Conservation (phyloP, 2,797 vertebrate genomes). For the Microctenopoma stevenorrisi region DNA sequence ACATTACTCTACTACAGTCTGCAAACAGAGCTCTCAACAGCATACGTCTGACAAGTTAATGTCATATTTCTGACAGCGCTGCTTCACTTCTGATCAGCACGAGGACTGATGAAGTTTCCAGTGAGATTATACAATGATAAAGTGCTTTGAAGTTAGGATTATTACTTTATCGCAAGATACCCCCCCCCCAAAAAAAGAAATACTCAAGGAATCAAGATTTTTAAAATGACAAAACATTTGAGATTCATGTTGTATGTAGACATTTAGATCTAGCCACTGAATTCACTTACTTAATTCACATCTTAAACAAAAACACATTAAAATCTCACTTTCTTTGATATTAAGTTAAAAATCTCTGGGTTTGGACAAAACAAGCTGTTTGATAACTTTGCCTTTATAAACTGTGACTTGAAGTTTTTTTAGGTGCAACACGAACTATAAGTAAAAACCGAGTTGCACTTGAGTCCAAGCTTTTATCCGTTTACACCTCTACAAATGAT, state of each 20-base stretch:
- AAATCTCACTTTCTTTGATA: background rate
- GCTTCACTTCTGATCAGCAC: background rate
- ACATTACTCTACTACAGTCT: slow-evolving; percentile 16
- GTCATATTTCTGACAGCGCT: slow-evolving; percentile 12
- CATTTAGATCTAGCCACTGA: background rate
- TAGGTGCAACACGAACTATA: background rate
- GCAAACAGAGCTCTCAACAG: slow-evolving; percentile 24
- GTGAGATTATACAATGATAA: background rate
- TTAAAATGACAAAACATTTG: background rate
- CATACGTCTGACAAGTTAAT: slow-evolving; percentile 9
- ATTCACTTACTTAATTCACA: background rate
- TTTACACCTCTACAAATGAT: slow-evolving; percentile 24
- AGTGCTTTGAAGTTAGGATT: background rate
- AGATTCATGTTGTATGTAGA: background rate
- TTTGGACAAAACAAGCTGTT: background rate
- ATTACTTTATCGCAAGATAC: background rate
- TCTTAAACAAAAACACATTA: background rate
- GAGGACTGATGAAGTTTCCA: background rate
- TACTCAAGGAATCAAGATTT: background rate
- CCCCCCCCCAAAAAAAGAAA: too few relatives aligned
- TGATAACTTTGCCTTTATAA: background rate
- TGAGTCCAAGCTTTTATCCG: background rate
- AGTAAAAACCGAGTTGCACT: background rate
- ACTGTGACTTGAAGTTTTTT: background rate
- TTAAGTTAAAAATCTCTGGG: background rate